Evolutionary conservation across 2,888 invertebrate genomes (phyloP), one percentile per base, ranked within the genome.

Genomic region (Rhingia campestris): DNA sequence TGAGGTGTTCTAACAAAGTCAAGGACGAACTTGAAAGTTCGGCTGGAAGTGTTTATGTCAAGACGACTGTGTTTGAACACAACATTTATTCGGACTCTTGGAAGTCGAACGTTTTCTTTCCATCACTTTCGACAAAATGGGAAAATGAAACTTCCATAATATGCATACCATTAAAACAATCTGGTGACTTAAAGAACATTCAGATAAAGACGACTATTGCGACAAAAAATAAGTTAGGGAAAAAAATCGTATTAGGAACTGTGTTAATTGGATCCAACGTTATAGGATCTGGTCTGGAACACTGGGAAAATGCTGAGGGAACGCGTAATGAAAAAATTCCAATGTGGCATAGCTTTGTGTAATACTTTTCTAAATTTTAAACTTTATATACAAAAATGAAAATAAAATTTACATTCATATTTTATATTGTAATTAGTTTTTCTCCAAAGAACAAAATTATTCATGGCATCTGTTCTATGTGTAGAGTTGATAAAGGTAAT

Each of bases 91-190:
- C 92, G 35, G 92, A 92, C 73, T 92, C 93, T 85, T 95, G 96
- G 95, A 96, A 95, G 89, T 95, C 96, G 87, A 94, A 94, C 87
- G 92, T 93, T 86, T 96, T 96, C 90, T 92, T 93, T 12, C 96
- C 96, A 4, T 94, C 95, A 4, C 94, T 96, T 75, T 95, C 96
- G n/a, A 94, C 95, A 87, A 94, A 95, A 91, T 95, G 96, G 92
- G 94, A 95, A 87, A 93, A 94, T 2, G 88, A 88, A 4, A 86
- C 87, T 39, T 90, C 91, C 2, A 89, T 89, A 0, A 86, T 91
- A 0, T 86, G 75, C 3, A 87, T 92, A 47, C 91, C 91, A 1
- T 59, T 91, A 32, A 88, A 88, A 35, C 87, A 86, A 14, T 56
- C 88, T n/a, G 88, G 89, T 2, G 88, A 88, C 80, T 74, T 92